Evolutionary conservation across 2,888 invertebrate species (phyloP).

Genomic region (Tetragnatha montana): DNA sequence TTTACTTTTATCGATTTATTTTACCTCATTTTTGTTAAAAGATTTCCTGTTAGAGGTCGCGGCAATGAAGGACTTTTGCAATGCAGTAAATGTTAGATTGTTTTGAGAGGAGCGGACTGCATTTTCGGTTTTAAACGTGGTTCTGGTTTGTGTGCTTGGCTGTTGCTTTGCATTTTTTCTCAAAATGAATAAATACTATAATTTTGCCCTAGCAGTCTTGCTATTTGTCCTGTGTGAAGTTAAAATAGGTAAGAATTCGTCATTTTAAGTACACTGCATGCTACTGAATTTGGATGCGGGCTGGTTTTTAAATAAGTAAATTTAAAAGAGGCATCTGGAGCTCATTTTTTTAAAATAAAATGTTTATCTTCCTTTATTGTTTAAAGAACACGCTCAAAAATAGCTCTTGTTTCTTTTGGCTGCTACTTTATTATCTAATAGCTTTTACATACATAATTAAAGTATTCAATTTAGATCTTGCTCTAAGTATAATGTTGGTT

Average conservation of each 20-base stretch:
- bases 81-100: slow-evolving; percentile 67
- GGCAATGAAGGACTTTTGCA: slow-evolving; percentile 69
- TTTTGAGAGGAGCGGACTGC: slow-evolving; percentile 25
- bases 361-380: no score
- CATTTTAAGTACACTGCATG: background rate
- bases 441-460: no score
- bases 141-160: slow-evolving; percentile 29
- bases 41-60: slow-evolving; percentile 70
- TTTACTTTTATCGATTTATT: slow-evolving; percentile 48
- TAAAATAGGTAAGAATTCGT: slow-evolving; percentile 38
- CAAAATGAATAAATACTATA: slow-evolving; percentile 57
- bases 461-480: no score
- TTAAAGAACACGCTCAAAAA: no score
- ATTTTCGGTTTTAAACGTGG: slow-evolving; percentile 37
- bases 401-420: no score
- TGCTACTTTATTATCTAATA: no score
- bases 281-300: background rate
- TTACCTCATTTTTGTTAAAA: slow-evolving; percentile 64
- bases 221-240: slow-evolving; percentile 54
- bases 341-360: no score
- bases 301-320: background rate
- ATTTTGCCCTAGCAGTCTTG: slow-evolving; percentile 43
- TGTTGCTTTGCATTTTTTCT: slow-evolving; percentile 21
- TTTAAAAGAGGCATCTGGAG: no score
- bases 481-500: no score